Conservation (phyloP, 2,113 vertebrate genomes). For the Hippocampus comes region DNA sequence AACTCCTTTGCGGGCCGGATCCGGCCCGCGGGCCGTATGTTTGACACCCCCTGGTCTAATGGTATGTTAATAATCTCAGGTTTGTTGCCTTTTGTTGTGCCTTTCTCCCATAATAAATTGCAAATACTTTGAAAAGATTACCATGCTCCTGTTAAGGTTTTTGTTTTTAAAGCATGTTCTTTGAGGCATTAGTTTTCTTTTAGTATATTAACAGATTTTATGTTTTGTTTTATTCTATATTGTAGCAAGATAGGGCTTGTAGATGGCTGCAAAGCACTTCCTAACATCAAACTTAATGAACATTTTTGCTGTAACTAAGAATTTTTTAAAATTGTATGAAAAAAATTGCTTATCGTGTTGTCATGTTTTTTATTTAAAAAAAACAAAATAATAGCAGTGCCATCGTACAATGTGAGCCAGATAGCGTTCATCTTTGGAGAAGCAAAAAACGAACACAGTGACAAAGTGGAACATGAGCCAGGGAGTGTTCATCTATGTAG, state of each 20-base stretch:
- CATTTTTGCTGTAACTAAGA: not conserved
- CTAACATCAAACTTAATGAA: conserved; percentile 2
- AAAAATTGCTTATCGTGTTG: conserved; percentile 11
- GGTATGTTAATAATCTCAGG: conserved; percentile 13
- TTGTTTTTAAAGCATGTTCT: not conserved
- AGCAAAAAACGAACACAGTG: no score
- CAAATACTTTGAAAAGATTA: not conserved
- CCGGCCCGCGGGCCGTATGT: no score
- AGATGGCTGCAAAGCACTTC: not conserved
- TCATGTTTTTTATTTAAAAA: not conserved
- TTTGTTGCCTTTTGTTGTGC: conserved; percentile 20
- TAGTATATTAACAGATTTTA: not conserved
- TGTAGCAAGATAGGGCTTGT: not conserved
- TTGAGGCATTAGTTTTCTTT: not conserved
- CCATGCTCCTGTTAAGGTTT: conserved; percentile 6
- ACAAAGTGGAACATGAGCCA: no score
- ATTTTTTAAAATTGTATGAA: conserved; percentile 15
- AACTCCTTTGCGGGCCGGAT: no score
- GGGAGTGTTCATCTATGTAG: no score
- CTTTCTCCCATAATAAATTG: conserved; percentile 6
- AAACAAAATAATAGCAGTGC: no score
- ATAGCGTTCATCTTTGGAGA: no score
- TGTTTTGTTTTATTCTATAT: not conserved
- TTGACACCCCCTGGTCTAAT: no score
- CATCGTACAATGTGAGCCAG: no score